Base-by-base conservation (phyloP, 2,888 invertebrate genomes). In the Zonitis immaculata region DNA sequence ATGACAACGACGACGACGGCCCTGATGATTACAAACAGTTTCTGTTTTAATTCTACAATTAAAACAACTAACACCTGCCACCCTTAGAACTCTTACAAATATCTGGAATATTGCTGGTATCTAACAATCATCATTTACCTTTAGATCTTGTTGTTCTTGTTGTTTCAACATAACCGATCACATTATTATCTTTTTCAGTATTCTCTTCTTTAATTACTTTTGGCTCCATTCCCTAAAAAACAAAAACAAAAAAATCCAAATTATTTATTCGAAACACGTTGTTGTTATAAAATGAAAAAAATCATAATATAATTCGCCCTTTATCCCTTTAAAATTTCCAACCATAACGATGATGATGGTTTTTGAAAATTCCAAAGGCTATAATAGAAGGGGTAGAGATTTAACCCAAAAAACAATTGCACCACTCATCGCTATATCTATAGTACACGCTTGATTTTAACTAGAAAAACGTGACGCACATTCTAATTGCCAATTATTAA, bases 121-220 rank as follows among this genome's bases (percentile, higher is more conserved):
- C 32, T 0, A 39, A 18, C 11, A 20, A 39, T 2, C 1, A 16
- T 1, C 11, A 46, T 62, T 55, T 61, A 73, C 72, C 71, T 70
- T 73, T 73, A 9, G 69, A 60, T 61, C 72, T 64, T 5, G 68
- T 71, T 54, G 68, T 71, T 54, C 72, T 63, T 11, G 70, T 64
- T 18, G 69, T 59, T 49, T 73, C 73, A 7, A 66, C 64, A 56
- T 67, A 71, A 45, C 60, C 67, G 7, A n/a, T n/a, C n/a, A 58
- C 59, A 43, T 55, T 50, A 8, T 60, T 51, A 32, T 82, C 82
- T 69, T 81, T 81, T 54, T 82, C 82, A 32, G 78, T 77, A 54
- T 76, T 76, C 73, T 82, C 82, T 72, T 82, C 82, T 73, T 82
- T 82, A 66, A 82, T 81, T 59, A 80, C 71, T 73, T 82, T 82